Evolutionary conservation across 2,113 vertebrate genomes (phyloP), one percentile per base, ranked within the genome.

Genomic region (Microcebus griseorufus): DNA sequence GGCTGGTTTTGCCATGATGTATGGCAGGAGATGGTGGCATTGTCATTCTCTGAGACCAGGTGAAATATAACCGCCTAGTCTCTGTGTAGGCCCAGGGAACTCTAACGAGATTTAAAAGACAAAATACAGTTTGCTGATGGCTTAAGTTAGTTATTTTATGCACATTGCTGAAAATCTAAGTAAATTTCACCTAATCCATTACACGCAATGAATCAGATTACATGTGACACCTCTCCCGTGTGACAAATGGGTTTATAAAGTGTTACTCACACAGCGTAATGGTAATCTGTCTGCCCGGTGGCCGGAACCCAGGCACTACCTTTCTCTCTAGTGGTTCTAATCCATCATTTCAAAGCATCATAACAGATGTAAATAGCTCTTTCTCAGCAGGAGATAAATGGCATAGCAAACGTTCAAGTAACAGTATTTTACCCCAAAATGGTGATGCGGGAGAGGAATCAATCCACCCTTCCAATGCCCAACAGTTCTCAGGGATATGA

Each of bases 231-330:
- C 58, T 98, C 93, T 97, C 82, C 72, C 45, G 67, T n/a, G 88
- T 98, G 98, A 98, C 98, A 98, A 98, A 98, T 98, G 96, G 90
- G 84, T 98, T 98, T 98, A 88, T 97, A 88, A 98, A 98, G 94
- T 97, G 94, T 98, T 94, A 97, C 88, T 97, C 97, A 79, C 92
- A 93, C 45, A 95, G 87, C 76, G 67, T 97, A 96, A 96, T 96
- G 96, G 90, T 96, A 97, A 98, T 98, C 97, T 98, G 92, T 98
- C 98, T 98, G 97, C 97, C 96, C 17, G 3, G 42, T 97, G 91
- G 80, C 97, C 94, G 96, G 96, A 97, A 98, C 95, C 98, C 97
- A 92, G 6, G 13, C 48, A 90, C 94, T 95, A 95, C 78, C 82
- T 96, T 98, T 98, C 97, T 97, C 97, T 96, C 94, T 96, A 97